phyloP scores from a whole-genome alignment of 2,797 vertebrate genomes.

The Tiaroga cobitis region DNA sequence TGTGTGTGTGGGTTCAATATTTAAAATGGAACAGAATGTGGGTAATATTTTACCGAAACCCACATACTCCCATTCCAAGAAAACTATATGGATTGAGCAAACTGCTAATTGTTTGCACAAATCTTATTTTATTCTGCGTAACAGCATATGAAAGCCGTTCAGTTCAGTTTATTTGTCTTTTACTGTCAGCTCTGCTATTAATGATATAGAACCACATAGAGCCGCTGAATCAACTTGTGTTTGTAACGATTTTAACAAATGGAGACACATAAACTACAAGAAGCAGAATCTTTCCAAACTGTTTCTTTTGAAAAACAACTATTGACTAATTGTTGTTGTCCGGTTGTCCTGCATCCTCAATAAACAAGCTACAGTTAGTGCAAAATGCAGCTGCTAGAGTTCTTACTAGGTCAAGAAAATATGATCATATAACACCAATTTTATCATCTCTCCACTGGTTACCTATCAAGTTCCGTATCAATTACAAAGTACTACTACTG shows the following conservation, averaged over 20 bases:
- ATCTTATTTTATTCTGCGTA: background rate
- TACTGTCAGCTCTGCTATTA: background rate
- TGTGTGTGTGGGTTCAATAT: constrained; percentile 14
- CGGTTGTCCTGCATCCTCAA: no score
- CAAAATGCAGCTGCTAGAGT: no score
- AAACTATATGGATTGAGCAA: background rate
- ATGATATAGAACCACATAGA: background rate
- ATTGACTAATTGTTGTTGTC: no score
- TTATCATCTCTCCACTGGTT: no score
- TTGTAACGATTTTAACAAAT: constrained; percentile 9
- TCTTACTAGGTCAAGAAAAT: no score
- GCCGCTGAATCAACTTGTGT: background rate
- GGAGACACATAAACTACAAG: background rate
- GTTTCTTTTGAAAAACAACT: background rate
- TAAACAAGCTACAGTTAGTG: no score
- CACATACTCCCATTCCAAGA: background rate
- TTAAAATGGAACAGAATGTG: constrained; percentile 10
- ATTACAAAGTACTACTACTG: no score
- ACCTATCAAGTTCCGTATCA: no score
- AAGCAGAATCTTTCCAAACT: background rate
- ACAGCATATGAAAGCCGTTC: background rate
- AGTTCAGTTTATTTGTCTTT: background rate
- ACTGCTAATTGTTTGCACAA: constrained; percentile 7
- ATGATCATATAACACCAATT: no score
- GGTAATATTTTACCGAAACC: constrained; percentile 31